These are phyloP conservation scores for Scaptodrosophila latifasciaeformis DNA, from an alignment of 2,888 invertebrate genomes.

Conservation along the genomic window DNA sequence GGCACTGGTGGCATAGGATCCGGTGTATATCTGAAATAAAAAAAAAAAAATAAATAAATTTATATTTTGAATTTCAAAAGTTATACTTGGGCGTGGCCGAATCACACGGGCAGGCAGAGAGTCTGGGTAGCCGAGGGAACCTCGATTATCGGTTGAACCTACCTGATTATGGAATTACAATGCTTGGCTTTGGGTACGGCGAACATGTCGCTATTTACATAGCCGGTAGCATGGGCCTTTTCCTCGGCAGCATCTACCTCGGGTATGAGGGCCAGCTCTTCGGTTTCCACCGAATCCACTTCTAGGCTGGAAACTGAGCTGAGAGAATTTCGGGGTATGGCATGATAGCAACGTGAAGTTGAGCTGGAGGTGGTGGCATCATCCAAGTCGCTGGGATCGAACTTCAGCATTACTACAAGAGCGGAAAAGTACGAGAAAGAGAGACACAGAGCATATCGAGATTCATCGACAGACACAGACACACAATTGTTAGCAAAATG, in stretches of 20 bases:
- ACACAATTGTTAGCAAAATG: constrained; percentile 38
- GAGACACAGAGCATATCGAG: constrained; percentile 65
- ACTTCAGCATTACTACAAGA: constrained; percentile 75
- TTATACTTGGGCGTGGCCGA: too few species aligned
- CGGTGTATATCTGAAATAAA: constrained; percentile 69
- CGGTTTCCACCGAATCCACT: constrained; percentile 41
- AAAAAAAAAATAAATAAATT: not conserved
- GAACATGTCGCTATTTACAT: constrained; percentile 51
- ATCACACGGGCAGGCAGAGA: too few species aligned
- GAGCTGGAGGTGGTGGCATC: constrained; percentile 33
- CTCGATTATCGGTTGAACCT: not conserved
- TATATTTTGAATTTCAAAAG: too few species aligned
- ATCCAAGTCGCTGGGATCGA: constrained; percentile 73
- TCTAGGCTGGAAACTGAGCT: constrained; percentile 64
- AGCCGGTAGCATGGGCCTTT: constrained; percentile 36
- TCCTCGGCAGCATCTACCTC: constrained; percentile 62
- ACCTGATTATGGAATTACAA: constrained; percentile 73
- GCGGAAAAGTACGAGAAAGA: constrained; percentile 47
- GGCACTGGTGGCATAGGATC: constrained; percentile 71
- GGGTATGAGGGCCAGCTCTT: constrained; percentile 55
- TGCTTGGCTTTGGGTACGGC: constrained; percentile 69
- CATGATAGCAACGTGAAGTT: constrained; percentile 28
- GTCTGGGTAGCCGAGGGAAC: too few species aligned
- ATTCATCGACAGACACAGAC: constrained; percentile 56
- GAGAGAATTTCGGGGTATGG: constrained; percentile 50